Evolutionary conservation across 2,888 invertebrate species (phyloP), one percentile per base, ranked within the genome.

Genomic region (Harmothoe impar): DNA sequence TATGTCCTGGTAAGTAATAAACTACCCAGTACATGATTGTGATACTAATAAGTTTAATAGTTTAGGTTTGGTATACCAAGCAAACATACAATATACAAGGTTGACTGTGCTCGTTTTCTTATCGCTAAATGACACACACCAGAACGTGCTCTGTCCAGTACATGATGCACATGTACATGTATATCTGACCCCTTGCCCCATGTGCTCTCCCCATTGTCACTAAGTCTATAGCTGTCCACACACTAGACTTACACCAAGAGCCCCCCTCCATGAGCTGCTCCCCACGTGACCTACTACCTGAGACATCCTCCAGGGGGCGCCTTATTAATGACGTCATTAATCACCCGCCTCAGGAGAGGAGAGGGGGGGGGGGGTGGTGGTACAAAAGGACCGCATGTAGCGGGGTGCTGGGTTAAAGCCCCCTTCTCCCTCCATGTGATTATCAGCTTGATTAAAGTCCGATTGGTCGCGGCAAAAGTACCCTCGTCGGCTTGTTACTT

Each of bases 271-370:
- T 29, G 15, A 29, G 31, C 29, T 29, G 29, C 72, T 29, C 72
- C 72, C 72, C 17, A 72, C 29, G 15, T 72, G 25, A 72, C 31
- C 72, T 29, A 72, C 72, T 72, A 72, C 72, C 72, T n/a, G 72
- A 72, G 31, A 72, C 29, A 72, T 72, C 29, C 72, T 72, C 72
- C 72, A 72, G 72, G 72, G 72, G 72, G 72, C 72, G 72, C 72
- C 31, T 25, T 25, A 15, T 29, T 72, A 72, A 72, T 72, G 72
- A 72, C 72, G 31, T 72, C 72, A 72, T 72, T 29, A 72, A 72
- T 72, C 72, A 72, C 31, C 0, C 1, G 72, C 3, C 31, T 25
- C 3, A 23, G 15, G 29, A 25, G n/a, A 72, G 15, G 25, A 23
- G 72, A 3, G 25, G 29, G 0, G 25, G 15, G 72, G 10, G 25